Percentiles rank a stretch among this genome's conserved stretches.
Evolutionary conservation across 2,888 invertebrate genomes (phyloP).

Genomic region (Lottia scabra): DNA sequence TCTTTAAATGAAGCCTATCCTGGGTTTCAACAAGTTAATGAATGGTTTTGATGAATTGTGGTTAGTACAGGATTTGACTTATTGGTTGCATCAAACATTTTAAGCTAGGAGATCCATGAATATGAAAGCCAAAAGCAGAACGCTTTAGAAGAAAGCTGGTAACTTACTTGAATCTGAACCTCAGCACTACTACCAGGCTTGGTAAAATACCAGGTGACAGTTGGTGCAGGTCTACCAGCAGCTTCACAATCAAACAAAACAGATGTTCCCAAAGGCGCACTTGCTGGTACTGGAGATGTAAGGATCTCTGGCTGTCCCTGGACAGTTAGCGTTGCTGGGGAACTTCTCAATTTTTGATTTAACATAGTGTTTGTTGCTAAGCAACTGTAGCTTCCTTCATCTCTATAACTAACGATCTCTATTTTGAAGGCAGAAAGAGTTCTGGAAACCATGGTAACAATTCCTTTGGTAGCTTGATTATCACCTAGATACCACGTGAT

Average conservation of each 20-base stretch:
- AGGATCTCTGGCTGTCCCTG: constrained; percentile 8
- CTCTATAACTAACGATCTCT: not conserved
- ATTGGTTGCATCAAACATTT: too few species aligned
- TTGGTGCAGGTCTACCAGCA: constrained; percentile 14
- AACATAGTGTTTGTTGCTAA: not conserved
- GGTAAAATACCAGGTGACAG: constrained; percentile 14
- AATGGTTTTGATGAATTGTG: too few species aligned
- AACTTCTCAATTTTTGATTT: not conserved
- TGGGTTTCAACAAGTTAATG: too few species aligned
- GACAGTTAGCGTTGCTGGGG: not conserved
- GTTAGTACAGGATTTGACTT: too few species aligned
- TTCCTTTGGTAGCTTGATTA: not conserved
- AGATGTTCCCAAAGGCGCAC: not conserved
- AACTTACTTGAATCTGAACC: too few species aligned
- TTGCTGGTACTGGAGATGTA: not conserved
- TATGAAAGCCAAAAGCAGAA: too few species aligned
- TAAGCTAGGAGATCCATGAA: too few species aligned
- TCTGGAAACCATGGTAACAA: not conserved
- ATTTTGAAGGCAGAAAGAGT: not conserved
- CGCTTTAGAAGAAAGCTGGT: too few species aligned
- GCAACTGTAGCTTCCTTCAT: constrained; percentile 12
- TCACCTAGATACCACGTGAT: constrained; percentile 8
- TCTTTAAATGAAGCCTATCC: too few species aligned
- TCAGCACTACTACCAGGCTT: too few species aligned
- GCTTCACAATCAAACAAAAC: constrained; percentile 13